Evolutionary conservation across 2,888 invertebrate species (phyloP).

Genomic region (Dione juno): DNA sequence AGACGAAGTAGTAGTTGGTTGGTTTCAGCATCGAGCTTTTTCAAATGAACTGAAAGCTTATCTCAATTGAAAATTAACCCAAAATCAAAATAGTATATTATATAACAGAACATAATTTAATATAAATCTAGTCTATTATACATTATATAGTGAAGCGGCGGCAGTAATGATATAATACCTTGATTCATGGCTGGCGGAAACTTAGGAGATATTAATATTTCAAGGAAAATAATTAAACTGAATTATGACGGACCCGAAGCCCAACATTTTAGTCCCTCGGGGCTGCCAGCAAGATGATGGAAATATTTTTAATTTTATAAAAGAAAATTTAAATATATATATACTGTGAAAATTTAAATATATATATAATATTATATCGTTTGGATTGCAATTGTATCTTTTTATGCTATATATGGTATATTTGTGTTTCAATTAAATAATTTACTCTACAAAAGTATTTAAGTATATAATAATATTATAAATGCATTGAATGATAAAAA

Average conservation of each 20-base stretch:
- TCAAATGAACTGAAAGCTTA: too few relatives aligned
- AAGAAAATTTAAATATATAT: constrained; percentile 5
- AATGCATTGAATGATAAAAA: too few relatives aligned
- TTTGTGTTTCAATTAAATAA: too few relatives aligned
- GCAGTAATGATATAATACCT: constrained; percentile 17
- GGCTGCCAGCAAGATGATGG: constrained; percentile 10
- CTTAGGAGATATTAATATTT: constrained; percentile 31
- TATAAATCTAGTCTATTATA: not conserved
- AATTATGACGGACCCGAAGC: constrained; percentile 25
- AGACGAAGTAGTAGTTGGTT: too few relatives aligned
- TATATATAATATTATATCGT: not conserved
- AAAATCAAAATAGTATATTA: too few relatives aligned
- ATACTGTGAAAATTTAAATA: constrained; percentile 7
- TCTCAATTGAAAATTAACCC: too few relatives aligned
- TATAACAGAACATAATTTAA: not conserved
- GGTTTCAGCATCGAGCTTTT: too few relatives aligned
- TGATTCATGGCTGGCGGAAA: constrained; percentile 22
- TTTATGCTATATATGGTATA: not conserved
- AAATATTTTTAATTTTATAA: constrained; percentile 19
- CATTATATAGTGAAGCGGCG: not conserved
- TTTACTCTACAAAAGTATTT: too few relatives aligned
- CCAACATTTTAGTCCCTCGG: constrained; percentile 23
- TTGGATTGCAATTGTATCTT: not conserved
- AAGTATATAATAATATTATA: too few relatives aligned
- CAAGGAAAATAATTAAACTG: constrained; percentile 30